A percentile compares a stretch with the other conserved stretches of the same genome.
Evolutionary conservation across 1,140 invertebrate genomes (phyloP).

Genomic region (Tetragonula clypearis): DNA sequence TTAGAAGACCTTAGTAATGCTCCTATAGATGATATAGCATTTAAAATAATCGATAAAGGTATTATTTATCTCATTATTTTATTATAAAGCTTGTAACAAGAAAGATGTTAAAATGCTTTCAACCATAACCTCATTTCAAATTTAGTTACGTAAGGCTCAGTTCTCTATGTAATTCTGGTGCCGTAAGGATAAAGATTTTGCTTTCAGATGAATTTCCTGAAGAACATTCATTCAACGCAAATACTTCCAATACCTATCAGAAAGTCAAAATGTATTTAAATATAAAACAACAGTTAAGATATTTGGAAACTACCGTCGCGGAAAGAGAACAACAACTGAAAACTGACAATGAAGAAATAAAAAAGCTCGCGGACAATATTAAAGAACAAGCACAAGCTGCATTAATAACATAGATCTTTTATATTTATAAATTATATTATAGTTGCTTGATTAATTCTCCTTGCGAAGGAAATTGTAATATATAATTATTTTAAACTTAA

Average conservation of each 20-base stretch:
- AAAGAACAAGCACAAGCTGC: constrained; percentile 75
- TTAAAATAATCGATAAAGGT: constrained; percentile 70
- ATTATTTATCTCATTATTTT: constrained; percentile 20
- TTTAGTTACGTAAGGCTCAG: not conserved
- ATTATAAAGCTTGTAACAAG: not conserved
- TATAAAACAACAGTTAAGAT: constrained; percentile 69
- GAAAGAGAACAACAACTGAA: constrained; percentile 64
- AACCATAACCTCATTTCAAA: constrained; percentile 2
- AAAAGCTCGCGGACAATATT: constrained; percentile 73
- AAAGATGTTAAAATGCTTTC: not conserved
- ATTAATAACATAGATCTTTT: constrained; percentile 57
- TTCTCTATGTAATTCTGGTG: not conserved
- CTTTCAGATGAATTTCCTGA: constrained; percentile 45
- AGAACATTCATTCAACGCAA: constrained; percentile 53
- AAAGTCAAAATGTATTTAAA: constrained; percentile 73
- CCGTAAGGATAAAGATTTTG: not conserved
- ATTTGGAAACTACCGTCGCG: constrained; percentile 64
- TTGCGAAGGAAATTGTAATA: not conserved
- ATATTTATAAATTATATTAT: constrained; percentile 28
- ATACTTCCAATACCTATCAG: constrained; percentile 69
- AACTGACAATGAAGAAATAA: constrained; percentile 68
- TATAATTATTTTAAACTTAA: constrained; percentile 2
- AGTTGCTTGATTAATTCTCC: not conserved
- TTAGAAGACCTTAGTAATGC: constrained; percentile 71
- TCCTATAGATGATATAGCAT: constrained; percentile 67